A percentile compares a stretch with the other conserved stretches of the same genome.
These are phyloP conservation scores for Aelia acuminata DNA, from an alignment of 2,888 invertebrate species.

Conservation along the genomic window DNA sequence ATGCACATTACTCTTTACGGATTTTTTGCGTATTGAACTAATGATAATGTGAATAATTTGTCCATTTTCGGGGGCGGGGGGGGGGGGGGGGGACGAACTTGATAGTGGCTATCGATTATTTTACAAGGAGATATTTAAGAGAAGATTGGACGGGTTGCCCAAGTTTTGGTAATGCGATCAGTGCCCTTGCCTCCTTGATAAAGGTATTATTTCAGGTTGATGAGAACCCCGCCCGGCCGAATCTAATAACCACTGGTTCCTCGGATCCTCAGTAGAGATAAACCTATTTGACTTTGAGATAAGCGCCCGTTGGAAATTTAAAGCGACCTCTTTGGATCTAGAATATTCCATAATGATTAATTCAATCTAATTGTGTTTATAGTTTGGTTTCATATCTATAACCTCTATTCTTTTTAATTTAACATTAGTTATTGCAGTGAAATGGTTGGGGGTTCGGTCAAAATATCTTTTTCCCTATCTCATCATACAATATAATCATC, in stretches of 20 bases:
- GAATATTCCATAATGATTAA: not conserved
- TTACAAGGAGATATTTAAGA: not conserved
- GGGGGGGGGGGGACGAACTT: too few species aligned
- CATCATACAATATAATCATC: too few species aligned
- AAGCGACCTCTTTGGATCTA: not conserved
- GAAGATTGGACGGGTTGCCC: not conserved
- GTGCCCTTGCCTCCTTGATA: not conserved
- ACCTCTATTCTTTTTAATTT: too few species aligned
- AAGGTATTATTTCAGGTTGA: slow-evolving; percentile 31
- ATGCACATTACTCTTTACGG: too few species aligned
- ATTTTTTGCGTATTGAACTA: too few species aligned
- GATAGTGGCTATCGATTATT: not conserved
- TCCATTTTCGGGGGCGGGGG: too few species aligned
- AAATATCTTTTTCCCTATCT: too few species aligned
- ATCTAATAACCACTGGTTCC: slow-evolving; percentile 21
- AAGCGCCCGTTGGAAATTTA: not conserved
- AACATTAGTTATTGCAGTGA: too few species aligned
- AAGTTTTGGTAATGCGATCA: slow-evolving; percentile 6
- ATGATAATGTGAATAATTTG: too few species aligned
- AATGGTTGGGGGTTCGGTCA: too few species aligned
- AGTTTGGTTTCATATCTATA: too few species aligned
- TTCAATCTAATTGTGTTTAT: not conserved
- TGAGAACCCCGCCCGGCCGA: not conserved
- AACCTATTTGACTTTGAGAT: slow-evolving; percentile 14
- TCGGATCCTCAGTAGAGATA: not conserved